These are phyloP conservation scores for Piscicola geometra DNA, from an alignment of 2,888 invertebrate species.

Conservation along the genomic window DNA sequence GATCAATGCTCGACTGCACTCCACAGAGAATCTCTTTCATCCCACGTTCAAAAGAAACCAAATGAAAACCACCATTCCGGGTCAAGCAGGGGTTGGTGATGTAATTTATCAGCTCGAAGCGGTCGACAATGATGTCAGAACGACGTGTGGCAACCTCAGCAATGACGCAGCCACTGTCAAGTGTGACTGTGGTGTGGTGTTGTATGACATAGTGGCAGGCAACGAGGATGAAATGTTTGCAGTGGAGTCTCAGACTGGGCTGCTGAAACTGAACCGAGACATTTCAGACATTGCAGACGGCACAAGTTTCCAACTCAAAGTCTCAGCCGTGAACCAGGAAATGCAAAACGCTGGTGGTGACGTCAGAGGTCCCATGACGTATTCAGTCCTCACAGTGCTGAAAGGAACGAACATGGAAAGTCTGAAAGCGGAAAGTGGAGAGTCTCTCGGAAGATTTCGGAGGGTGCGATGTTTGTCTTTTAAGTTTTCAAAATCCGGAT, in stretches of 20 bases:
- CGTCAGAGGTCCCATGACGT: slow-evolving; percentile 31
- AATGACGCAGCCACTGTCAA: background rate
- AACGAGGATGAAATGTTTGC: slow-evolving; percentile 30
- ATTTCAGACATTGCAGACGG: background rate
- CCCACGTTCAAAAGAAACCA: background rate
- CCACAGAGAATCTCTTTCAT: background rate
- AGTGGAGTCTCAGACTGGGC: slow-evolving; percentile 30
- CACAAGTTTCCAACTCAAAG: background rate
- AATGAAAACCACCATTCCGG: background rate
- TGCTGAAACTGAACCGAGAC: slow-evolving; percentile 1
- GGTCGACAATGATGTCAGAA: background rate
- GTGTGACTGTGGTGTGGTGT: slow-evolving; percentile 31
- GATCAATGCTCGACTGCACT: slow-evolving; percentile 26
- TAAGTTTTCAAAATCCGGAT: no score
- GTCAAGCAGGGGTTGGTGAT: background rate
- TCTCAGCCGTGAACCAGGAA: slow-evolving; percentile 27
- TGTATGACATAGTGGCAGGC: slow-evolving; percentile 34
- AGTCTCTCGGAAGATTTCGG: background rate
- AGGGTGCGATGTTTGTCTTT: slow-evolving; percentile 26
- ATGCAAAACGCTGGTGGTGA: slow-evolving; percentile 21
- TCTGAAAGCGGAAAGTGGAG: background rate
- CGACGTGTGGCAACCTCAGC: background rate
- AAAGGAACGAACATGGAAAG: slow-evolving; percentile 1
- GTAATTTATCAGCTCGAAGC: slow-evolving; percentile 4
- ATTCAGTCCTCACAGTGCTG: slow-evolving; percentile 15